These are phyloP conservation scores for Sylvietta virens DNA, from an alignment of 2,113 vertebrate species.

Conservation along the genomic window DNA sequence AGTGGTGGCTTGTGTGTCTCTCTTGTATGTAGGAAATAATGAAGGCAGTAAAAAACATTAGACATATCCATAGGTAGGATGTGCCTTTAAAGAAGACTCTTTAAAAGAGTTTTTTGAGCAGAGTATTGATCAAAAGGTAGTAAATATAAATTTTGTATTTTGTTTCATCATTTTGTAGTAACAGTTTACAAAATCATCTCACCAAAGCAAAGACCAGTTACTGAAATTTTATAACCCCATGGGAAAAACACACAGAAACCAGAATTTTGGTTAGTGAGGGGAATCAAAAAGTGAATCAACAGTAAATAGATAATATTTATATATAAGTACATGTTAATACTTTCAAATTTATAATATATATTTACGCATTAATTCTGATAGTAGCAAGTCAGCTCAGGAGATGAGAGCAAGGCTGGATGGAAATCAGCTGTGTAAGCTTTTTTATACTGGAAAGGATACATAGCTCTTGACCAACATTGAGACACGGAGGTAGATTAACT, in stretches of 20 bases:
- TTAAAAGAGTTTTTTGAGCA: neutral
- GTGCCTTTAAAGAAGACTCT: neutral
- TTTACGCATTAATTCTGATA: neutral
- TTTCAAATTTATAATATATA: neutral
- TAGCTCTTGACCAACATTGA: neutral
- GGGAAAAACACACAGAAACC: neutral
- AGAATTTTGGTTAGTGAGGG: neutral
- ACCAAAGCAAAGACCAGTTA: neutral
- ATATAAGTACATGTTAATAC: neutral
- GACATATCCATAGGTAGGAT: neutral
- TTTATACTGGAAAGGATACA: neutral
- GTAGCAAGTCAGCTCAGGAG: neutral
- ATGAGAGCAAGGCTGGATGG: neutral
- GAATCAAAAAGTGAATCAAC: neutral
- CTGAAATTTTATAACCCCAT: neutral
- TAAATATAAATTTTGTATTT: neutral
- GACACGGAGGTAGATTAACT: neutral
- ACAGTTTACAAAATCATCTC: neutral
- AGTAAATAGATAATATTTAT: neutral
- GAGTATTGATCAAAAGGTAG: neutral
- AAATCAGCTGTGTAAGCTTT: neutral
- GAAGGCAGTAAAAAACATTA: neutral
- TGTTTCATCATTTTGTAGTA: neutral
- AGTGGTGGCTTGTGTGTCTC: neutral
- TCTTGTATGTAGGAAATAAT: neutral